Base-by-base conservation (phyloP, 2,888 invertebrate species). In the Epiblema foenella region DNA sequence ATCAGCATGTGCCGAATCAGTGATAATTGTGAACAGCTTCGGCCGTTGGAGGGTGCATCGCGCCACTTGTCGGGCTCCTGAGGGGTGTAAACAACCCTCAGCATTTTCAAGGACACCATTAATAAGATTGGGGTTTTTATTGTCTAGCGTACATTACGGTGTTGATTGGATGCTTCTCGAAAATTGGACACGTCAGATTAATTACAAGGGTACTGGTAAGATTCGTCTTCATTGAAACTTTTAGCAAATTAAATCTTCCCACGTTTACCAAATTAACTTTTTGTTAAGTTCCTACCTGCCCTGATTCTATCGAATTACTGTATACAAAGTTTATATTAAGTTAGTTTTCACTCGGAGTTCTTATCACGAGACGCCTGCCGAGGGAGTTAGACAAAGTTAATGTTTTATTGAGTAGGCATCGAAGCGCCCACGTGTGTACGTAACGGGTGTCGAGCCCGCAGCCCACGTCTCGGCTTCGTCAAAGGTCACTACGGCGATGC, bases 401-500 rank as follows among this genome's bases (percentile, higher is more conserved):
- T 24, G 46, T 24, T 60, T 46, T 54, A 24, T 62, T 29, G 29
- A 42, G 42, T 33, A 24, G 2, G 24, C 4, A 56, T 62, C 46
- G 46, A 39, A 7, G 58, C 63, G 64, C 70, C 70, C 65, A 70
- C 70, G 58, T 54, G 65, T 17, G 37, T 1, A 57, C 5, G 37
- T 10, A 58, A 49, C 66, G 49, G 18, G 17, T 12, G 24, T 29
- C 56, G 17, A 17, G 37, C 33, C 33, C 9, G 9, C 17, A 20
- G 63, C 20, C 52, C 3, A 37, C 52, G 33, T 33, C 18, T 46
- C 57, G 65, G 65, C 56, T 69, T 57, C 63, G 39, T 63, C 59
- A 70, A 65, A 70, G 70, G 70, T 70, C 70, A 65, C 51, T 70
- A 73, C 72, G 59, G 72, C 75, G 72, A 72, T 78, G 83, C 81